Evolutionary conservation across 2,888 invertebrate species (phyloP).

Genomic region (Hyppa rectilinea): DNA sequence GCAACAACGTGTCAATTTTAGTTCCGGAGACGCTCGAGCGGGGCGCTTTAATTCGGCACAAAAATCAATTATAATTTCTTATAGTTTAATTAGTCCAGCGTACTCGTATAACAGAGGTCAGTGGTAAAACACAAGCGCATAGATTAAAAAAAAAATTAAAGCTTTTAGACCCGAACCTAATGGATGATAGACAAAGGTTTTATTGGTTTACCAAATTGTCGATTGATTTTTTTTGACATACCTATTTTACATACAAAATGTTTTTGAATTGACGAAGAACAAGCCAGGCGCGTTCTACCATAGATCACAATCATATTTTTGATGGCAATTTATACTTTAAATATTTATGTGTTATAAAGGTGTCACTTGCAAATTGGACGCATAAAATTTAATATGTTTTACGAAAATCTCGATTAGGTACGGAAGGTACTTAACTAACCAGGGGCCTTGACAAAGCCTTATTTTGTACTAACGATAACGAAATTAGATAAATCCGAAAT

Average conservation of each 20-base stretch:
- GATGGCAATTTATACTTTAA: background rate
- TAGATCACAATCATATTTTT: conserved; percentile 1
- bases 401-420: background rate
- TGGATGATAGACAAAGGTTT: background rate
- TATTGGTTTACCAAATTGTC: background rate
- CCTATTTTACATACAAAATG: background rate
- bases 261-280: background rate
- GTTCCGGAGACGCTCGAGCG: too few species aligned
- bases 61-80: too few species aligned
- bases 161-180: background rate
- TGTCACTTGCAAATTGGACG: background rate
- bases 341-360: background rate
- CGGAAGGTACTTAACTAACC: too few species aligned
- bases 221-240: too few species aligned
- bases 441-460: too few species aligned
- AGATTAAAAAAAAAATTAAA: background rate
- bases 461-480: too few species aligned
- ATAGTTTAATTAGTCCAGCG: too few species aligned
- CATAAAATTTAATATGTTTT: background rate
- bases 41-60: too few species aligned
- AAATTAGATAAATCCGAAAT: too few species aligned
- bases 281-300: background rate
- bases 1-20: too few species aligned
- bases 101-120: too few species aligned
- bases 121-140: too few species aligned